Evolutionary conservation across 2,888 invertebrate genomes (phyloP).

Genomic region (Stenurella melanura): DNA sequence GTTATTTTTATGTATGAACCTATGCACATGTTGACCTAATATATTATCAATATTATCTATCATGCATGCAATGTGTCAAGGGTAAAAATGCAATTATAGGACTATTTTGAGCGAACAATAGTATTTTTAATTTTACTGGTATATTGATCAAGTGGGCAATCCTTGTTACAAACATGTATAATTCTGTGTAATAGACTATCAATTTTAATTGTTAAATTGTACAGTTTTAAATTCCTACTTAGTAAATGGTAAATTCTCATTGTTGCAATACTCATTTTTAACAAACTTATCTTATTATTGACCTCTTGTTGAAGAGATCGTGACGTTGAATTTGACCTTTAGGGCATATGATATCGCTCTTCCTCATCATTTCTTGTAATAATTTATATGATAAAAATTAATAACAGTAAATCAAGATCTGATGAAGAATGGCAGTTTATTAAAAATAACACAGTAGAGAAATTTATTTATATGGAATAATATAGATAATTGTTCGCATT

Average conservation of each 20-base stretch:
- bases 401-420: background rate
- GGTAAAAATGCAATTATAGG: background rate
- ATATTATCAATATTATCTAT: too few relatives aligned
- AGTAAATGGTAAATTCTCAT: background rate
- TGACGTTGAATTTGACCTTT: background rate
- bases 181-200: background rate
- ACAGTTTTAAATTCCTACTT: background rate
- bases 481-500: too few relatives aligned
- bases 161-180: background rate
- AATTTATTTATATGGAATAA: too few relatives aligned
- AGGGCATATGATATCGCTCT: background rate
- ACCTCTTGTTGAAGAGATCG: constrained; percentile 1
- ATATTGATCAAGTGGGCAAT: background rate
- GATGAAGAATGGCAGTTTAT: background rate
- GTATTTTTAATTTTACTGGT: background rate
- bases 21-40: background rate
- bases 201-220: background rate
- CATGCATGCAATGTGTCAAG: background rate
- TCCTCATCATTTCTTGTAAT: constrained; percentile 7
- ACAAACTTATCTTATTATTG: constrained; percentile 3
- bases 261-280: background rate
- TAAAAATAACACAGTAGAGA: background rate
- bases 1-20: too few relatives aligned
- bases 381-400: background rate
- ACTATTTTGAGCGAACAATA: background rate